Percentiles rank a stretch among this genome's conserved stretches.
Evolutionary conservation across 2,888 invertebrate species (phyloP).

Genomic region (Neria commutata): DNA sequence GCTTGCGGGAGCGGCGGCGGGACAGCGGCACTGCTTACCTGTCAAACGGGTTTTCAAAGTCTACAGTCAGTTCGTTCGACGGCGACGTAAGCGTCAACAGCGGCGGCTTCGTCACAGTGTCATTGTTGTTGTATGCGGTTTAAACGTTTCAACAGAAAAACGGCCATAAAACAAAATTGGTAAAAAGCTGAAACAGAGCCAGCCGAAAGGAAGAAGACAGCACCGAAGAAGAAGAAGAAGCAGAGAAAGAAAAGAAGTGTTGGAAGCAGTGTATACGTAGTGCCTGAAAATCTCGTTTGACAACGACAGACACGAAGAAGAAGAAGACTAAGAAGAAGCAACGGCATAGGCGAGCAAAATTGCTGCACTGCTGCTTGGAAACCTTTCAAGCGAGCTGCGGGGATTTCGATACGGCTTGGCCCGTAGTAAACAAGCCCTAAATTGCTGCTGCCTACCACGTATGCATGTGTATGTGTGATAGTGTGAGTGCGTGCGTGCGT

Average conservation of each 20-base stretch:
- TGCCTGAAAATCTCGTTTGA: too few species aligned
- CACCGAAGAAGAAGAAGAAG: slow-evolving; percentile 30
- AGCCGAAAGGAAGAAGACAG: slow-evolving; percentile 26
- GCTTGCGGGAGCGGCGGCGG: slow-evolving; percentile 14
- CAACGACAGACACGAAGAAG: too few species aligned
- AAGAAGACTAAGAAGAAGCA: too few species aligned
- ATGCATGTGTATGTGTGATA: slow-evolving; percentile 11
- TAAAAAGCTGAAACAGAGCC: slow-evolving; percentile 8
- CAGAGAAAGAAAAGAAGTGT: slow-evolving; percentile 29
- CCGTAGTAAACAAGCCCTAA: slow-evolving; percentile 16
- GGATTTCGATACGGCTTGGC: slow-evolving; percentile 8
- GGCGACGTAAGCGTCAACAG: not conserved
- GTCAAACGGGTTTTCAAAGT: slow-evolving; percentile 50
- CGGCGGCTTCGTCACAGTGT: not conserved
- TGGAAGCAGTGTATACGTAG: too few species aligned
- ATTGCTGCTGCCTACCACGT: not conserved
- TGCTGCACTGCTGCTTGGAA: slow-evolving; percentile 43
- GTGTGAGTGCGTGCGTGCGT: too few species aligned
- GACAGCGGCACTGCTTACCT: slow-evolving; percentile 42
- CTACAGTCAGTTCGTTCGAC: not conserved
- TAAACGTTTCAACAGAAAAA: not conserved
- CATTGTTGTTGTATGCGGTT: not conserved
- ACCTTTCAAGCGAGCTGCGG: slow-evolving; percentile 47
- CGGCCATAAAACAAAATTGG: not conserved
- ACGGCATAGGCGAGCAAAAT: too few species aligned